phyloP scores from a whole-genome alignment of 2,797 vertebrate genomes.

The Hybognathus amarus region DNA sequence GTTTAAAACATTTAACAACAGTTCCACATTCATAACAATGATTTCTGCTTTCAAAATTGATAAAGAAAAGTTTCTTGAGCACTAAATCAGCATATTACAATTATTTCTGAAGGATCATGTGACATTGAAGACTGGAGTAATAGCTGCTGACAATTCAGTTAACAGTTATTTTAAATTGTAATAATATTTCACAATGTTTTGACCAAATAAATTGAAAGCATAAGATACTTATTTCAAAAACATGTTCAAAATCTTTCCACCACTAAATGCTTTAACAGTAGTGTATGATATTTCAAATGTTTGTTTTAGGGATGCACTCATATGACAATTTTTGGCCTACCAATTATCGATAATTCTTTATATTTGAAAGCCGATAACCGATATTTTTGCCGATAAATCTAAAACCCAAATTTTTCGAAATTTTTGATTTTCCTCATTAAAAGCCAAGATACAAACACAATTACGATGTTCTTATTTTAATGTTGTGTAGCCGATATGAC shows the following conservation, averaged over 20 bases:
- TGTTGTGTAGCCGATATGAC: too few species aligned
- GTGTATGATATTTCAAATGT: background rate
- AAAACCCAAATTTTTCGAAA: too few species aligned
- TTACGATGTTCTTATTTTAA: too few species aligned
- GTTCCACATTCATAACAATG: too few species aligned
- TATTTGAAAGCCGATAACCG: too few species aligned
- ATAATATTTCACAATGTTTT: background rate
- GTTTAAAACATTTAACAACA: slow-evolving; percentile 49
- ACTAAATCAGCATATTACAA: background rate
- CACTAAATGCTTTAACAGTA: too few species aligned
- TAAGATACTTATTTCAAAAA: background rate
- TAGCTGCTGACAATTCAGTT: background rate
- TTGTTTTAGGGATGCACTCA: too few species aligned
- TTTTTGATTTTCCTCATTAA: too few species aligned
- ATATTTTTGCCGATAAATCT: too few species aligned
- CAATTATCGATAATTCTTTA: too few species aligned
- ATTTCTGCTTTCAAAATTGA: background rate
- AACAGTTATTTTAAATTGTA: background rate
- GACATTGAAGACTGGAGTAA: background rate
- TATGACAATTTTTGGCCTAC: too few species aligned
- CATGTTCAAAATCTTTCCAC: background rate
- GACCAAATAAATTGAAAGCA: background rate
- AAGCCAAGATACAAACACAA: too few species aligned
- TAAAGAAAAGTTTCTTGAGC: background rate
- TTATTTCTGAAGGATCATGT: background rate